Evolutionary conservation across 2,797 vertebrate genomes (phyloP), one percentile per base, ranked within the genome.

Genomic region (Onychomys leucogaster): DNA sequence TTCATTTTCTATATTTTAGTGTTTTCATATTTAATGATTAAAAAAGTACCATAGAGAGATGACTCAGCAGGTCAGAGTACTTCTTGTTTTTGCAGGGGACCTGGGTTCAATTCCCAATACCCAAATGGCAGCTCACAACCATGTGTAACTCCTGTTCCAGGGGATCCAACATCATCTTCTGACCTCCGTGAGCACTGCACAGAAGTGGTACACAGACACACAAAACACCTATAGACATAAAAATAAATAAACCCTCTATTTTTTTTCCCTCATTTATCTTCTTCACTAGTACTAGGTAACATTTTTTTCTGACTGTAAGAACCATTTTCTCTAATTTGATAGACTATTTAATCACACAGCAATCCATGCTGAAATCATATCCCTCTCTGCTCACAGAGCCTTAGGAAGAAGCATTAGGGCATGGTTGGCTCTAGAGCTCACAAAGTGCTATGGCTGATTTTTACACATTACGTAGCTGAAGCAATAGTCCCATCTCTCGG

Each of bases 301-400:
- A 76, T 71, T 95, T 91, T 90, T 91, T 88, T 90, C 83, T 87
- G 21, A 94, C 78, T 27, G 84, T 94, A 57, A 85, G 2, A 94
- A 83, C 71, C 77, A 95, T 84, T 90, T 93, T 71, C 94, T 49
- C 49, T 94, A 92, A 78, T 87, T 84, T n/a, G 32, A 86, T 3
- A 90, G 34, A 67, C 34, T 75, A 88, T 43, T 77, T 75, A 69
- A 91, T 89, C 52, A 73, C 2, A 49, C 1, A 94, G 67, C 0
- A 88, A 85, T 87, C 84, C 85, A 57, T 82, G 11, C 43, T 89
- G 25, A 19, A 96, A 73, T 8, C 90, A 16, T 52, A 76, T 92
- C 61, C 21, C 55, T 11, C 34, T 88, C 82, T 85, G 65, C 12
- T 81, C 71, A 32, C 19, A 12, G 46, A 90, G 90, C 71, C 63